phyloP scores from a whole-genome alignment of 2,797 vertebrate genomes.

The Cryptoprocta ferox region DNA sequence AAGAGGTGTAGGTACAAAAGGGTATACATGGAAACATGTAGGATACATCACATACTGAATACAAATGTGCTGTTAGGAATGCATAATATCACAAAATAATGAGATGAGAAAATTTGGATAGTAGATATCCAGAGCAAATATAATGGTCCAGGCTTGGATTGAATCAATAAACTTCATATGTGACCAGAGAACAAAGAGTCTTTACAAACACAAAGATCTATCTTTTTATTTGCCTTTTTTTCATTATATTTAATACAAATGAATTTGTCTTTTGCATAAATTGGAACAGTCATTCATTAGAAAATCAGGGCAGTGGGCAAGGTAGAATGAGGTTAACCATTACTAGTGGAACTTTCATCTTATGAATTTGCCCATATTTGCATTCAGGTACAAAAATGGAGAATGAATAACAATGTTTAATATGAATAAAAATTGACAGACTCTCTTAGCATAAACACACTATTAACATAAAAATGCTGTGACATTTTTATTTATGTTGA shows the following conservation, averaged over 20 bases:
- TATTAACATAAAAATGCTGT: not conserved
- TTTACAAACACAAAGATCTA: not conserved
- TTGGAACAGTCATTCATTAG: not conserved
- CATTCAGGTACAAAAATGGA: not conserved
- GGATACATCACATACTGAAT: not conserved
- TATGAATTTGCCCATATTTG: not conserved
- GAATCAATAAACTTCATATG: conserved; percentile 5
- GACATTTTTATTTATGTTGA: not conserved
- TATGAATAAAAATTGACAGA: not conserved
- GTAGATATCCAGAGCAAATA: not conserved
- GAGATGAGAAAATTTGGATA: not conserved
- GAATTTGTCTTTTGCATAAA: not conserved
- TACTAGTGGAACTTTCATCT: not conserved
- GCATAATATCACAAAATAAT: not conserved
- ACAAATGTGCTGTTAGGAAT: not conserved
- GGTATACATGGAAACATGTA: not conserved
- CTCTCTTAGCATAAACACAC: not conserved
- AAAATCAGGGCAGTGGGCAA: not conserved
- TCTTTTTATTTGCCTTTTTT: not conserved
- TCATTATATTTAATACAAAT: not conserved
- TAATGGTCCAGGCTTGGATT: not conserved
- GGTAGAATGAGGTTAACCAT: not conserved
- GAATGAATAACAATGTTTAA: not conserved
- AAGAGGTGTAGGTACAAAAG: not conserved
- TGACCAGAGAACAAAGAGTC: not conserved